phyloP scores from a whole-genome alignment of 2,797 vertebrate genomes.

The Clarias pachynema region DNA sequence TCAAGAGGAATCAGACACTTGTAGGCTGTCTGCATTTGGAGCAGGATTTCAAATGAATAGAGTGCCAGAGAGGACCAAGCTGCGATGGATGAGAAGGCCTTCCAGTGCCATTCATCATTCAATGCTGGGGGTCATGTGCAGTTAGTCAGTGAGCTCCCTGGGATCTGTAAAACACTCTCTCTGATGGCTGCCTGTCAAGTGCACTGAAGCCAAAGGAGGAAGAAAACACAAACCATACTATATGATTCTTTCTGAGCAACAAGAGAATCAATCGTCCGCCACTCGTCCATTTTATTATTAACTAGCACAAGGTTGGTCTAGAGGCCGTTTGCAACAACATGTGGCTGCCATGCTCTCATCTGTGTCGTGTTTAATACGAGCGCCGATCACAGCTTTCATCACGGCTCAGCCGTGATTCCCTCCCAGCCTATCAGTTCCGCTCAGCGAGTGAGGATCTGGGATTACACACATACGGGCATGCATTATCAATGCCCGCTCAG shows the following conservation, averaged over 20 bases:
- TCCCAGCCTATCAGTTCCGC: slow-evolving; percentile 43
- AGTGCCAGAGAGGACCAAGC: slow-evolving; percentile 68
- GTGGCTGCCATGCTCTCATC: slow-evolving; percentile 24
- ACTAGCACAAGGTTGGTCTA: slow-evolving; percentile 18
- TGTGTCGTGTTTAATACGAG: slow-evolving; percentile 37
- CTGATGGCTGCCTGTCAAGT: slow-evolving; percentile 68
- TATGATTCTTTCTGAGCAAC: slow-evolving; percentile 55
- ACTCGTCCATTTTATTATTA: slow-evolving; percentile 38
- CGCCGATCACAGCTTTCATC: slow-evolving; percentile 44
- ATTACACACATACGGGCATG: slow-evolving; percentile 45
- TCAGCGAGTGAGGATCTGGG: slow-evolving; percentile 39
- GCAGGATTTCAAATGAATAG: slow-evolving; percentile 67
- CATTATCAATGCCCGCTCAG: slow-evolving; percentile 68
- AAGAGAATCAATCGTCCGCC: slow-evolving; percentile 55
- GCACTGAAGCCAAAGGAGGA: slow-evolving; percentile 62
- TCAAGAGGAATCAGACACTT: slow-evolving; percentile 52
- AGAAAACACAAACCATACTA: slow-evolving; percentile 53
- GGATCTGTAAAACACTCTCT: slow-evolving; percentile 78
- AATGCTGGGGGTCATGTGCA: slow-evolving; percentile 78
- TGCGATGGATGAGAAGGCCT: slow-evolving; percentile 74
- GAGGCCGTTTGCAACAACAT: slow-evolving; percentile 7
- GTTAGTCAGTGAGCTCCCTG: slow-evolving; percentile 78
- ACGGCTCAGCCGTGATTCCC: slow-evolving; percentile 31
- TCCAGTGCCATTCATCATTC: slow-evolving; percentile 79
- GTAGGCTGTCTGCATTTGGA: slow-evolving; percentile 54